These are phyloP conservation scores for Spea hammondii DNA, from an alignment of 2,797 vertebrate species.

Conservation along the genomic window DNA sequence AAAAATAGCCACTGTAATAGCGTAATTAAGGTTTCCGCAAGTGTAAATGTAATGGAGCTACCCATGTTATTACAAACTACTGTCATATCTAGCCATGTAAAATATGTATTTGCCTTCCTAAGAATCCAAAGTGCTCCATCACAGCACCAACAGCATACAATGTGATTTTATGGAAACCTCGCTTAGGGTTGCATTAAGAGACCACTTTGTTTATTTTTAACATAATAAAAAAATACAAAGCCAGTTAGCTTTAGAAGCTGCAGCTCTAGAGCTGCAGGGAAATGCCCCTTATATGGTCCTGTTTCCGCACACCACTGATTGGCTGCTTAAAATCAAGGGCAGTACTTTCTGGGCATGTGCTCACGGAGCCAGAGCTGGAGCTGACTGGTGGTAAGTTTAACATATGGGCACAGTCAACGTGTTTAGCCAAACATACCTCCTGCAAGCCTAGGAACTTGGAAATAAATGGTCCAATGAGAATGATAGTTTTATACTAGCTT, in stretches of 20 bases:
- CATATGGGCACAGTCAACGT: too few relatives aligned
- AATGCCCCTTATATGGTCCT: too few relatives aligned
- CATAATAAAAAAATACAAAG: neutral
- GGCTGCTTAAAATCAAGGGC: too few relatives aligned
- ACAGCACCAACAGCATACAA: constrained; percentile 15
- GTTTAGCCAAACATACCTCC: too few relatives aligned
- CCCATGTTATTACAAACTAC: constrained; percentile 13
- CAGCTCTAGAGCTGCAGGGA: too few relatives aligned
- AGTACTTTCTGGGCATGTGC: neutral
- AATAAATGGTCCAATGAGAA: too few relatives aligned
- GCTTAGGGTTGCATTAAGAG: constrained; percentile 3
- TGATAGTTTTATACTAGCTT: too few relatives aligned
- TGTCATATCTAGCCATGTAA: constrained; percentile 3
- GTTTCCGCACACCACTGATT: too few relatives aligned
- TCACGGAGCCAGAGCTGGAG: neutral
- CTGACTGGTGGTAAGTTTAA: neutral
- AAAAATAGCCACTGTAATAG: constrained; percentile 40
- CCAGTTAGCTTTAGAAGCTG: too few relatives aligned
- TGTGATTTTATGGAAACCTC: constrained; percentile 16
- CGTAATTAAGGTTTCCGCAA: constrained; percentile 35
- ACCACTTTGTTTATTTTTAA: constrained; percentile 20
- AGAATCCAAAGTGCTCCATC: neutral
- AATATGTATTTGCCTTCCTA: constrained; percentile 22
- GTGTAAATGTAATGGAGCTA: constrained; percentile 22
- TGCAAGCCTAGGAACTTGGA: too few relatives aligned